Evolutionary conservation across 2,113 vertebrate species (phyloP).

Genomic region (Coryphaenoides rupestris): DNA sequence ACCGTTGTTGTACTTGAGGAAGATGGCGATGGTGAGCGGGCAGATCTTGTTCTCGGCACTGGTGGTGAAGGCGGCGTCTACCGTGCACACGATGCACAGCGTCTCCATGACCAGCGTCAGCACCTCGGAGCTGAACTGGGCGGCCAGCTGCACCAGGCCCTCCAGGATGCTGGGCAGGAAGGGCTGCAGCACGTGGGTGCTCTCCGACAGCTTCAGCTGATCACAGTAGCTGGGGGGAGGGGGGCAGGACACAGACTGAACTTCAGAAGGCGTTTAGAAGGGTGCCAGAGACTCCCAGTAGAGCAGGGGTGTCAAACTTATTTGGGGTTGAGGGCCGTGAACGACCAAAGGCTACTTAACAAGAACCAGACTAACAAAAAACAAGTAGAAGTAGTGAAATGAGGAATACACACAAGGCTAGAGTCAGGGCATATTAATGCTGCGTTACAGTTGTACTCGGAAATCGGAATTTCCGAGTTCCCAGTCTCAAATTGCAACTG

Average conservation of each 20-base stretch:
- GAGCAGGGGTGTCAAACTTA: too few relatives aligned
- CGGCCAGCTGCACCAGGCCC: slow-evolving; percentile 90
- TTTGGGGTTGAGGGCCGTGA: too few relatives aligned
- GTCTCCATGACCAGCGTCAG: slow-evolving; percentile 98
- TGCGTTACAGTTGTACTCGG: too few relatives aligned
- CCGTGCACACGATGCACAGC: slow-evolving; percentile 91
- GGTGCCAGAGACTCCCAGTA: too few relatives aligned
- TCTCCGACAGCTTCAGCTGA: slow-evolving; percentile 93
- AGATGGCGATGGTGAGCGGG: slow-evolving; percentile 96
- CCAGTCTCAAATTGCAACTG: too few relatives aligned
- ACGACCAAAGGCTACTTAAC: too few relatives aligned
- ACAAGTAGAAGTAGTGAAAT: too few relatives aligned
- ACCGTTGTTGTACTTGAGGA: slow-evolving; percentile 98
- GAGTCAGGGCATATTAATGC: too few relatives aligned
- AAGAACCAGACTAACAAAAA: too few relatives aligned
- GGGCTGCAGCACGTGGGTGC: slow-evolving; percentile 90
- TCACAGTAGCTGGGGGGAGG: slow-evolving; percentile 85
- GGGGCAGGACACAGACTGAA: background rate
- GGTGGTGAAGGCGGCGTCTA: slow-evolving; percentile 89
- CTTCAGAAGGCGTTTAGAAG: too few relatives aligned
- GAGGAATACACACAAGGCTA: too few relatives aligned
- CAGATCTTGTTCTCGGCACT: slow-evolving; percentile 95
- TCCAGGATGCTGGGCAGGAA: slow-evolving; percentile 95
- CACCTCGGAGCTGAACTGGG: slow-evolving; percentile 95
- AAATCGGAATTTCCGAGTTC: too few relatives aligned